Base-by-base conservation (phyloP, 2,797 vertebrate species). In the Babyrousa celebensis region DNA sequence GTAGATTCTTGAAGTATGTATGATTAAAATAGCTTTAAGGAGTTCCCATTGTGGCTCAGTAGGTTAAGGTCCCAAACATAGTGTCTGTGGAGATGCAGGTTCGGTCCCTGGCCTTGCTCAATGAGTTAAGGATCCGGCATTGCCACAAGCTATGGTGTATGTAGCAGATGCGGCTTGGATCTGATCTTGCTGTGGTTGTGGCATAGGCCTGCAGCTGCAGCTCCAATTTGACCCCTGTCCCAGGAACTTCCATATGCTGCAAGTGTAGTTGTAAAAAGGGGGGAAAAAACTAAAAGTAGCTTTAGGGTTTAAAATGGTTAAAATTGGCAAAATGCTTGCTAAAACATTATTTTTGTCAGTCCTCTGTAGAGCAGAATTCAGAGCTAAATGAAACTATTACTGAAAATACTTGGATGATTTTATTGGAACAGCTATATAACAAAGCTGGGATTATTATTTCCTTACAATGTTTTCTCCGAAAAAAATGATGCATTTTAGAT, bases 281-380 rank as follows among this genome's bases (percentile, higher is more conserved):
- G 43, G 9, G 6, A 48, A 48, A 48, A 48, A 48, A 48, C 1
- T 48, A 48, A 91, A 91, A 71, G 5, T 43, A 78, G 5, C 18
- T 82, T 97, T 87, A 94, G 80, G 56, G 77, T 84, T 87, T 62
- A 84, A 80, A 90, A 89, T 89, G 56, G 70, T 89, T 62, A 83
- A 85, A 82, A 3, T 71, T 92, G 58, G 18, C 58, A 48, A 84
- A 79, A 40, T 74, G 17, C 40, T 94, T 86, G 12, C 56, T 72
- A 65, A 79, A 67, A 82, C 2, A 70, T n/a, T 88, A 12, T 72
- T 21, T 71, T 84, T 71, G 63, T 92, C 48, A 78, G n/a, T 63
- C 40, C 52, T 60, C 48, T 12, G 3, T 80, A 91, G 40, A 65
- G n/a, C 29, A 84, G 72, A 96, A 91, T 71, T 96, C 54, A 85